These are phyloP conservation scores for Athalia rosae DNA, from an alignment of 2,888 invertebrate species.

Conservation along the genomic window DNA sequence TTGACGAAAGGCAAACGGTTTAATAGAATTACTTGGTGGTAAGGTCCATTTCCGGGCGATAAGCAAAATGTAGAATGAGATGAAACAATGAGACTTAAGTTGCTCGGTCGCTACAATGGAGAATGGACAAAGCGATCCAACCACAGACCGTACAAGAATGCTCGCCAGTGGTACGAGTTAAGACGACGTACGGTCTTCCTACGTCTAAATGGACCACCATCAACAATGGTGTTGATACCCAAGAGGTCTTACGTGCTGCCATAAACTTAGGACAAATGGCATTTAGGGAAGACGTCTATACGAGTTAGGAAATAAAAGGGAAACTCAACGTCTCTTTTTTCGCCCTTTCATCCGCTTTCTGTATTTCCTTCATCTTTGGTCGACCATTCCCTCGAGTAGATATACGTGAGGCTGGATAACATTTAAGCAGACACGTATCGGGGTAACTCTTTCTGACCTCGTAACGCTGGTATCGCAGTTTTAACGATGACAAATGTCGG, in stretches of 20 bases:
- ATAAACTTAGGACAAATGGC: constrained; percentile 63
- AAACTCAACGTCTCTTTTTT: background rate
- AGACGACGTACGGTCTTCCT: constrained; percentile 19
- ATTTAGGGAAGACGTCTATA: constrained; percentile 52
- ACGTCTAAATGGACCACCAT: constrained; percentile 55
- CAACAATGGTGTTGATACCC: constrained; percentile 61
- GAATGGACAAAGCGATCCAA: constrained; percentile 24
- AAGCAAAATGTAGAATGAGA: constrained; percentile 26
- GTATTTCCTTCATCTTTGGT: constrained; percentile 15
- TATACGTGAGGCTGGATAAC: constrained; percentile 5
- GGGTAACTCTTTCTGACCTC: background rate
- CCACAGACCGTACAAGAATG: constrained; percentile 13
- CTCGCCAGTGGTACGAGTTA: constrained; percentile 35
- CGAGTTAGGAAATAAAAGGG: constrained; percentile 24
- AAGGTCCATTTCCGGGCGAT: constrained; percentile 23
- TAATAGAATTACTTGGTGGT: background rate
- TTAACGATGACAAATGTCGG: constrained; percentile 9
- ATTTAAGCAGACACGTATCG: constrained; percentile 36
- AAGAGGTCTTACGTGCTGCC: constrained; percentile 55
- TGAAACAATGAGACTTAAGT: constrained; percentile 30
- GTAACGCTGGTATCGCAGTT: background rate
- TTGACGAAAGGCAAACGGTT: background rate
- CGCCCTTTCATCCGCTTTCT: background rate
- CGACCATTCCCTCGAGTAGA: background rate
- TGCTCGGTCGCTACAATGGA: constrained; percentile 1